phyloP scores from a whole-genome alignment of 2,113 vertebrate genomes.

The Octodon degus region DNA sequence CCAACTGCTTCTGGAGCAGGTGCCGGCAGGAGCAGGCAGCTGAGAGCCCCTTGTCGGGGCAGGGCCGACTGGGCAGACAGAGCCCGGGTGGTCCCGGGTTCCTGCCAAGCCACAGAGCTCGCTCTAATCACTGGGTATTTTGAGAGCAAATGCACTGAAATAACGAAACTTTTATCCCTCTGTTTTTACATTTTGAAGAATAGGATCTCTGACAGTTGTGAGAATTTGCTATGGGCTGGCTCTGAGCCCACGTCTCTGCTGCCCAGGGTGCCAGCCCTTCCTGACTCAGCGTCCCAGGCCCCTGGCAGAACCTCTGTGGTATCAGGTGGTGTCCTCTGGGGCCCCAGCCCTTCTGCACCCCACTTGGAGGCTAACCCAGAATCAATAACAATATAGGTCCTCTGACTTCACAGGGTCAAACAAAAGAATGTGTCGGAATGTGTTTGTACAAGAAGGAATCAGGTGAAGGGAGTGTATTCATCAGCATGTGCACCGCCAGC shows the following conservation, averaged over 20 bases:
- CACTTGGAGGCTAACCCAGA: background rate
- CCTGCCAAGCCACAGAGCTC: conserved; percentile 59
- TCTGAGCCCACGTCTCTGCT: background rate
- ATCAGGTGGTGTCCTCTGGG: rapidly evolving
- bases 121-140: conserved; percentile 75
- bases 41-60: background rate
- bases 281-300: rapidly evolving
- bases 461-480: background rate
- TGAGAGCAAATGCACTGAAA: conserved; percentile 75
- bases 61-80: background rate
- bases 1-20: conserved; percentile 82
- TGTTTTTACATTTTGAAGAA: conserved; percentile 67
- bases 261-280: background rate
- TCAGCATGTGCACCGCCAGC: background rate
- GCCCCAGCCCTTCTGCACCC: background rate
- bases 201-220: conserved; percentile 50
- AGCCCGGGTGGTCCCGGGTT: conserved; percentile 59
- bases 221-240: conserved; percentile 1
- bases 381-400: background rate
- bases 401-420: background rate
- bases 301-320: background rate
- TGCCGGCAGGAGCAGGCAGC: conserved; percentile 76
- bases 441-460: background rate
- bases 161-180: conserved; percentile 56
- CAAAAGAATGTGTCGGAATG: background rate